Conservation (phyloP, 2,113 vertebrate species). For the Centrocercus urophasianus region DNA sequence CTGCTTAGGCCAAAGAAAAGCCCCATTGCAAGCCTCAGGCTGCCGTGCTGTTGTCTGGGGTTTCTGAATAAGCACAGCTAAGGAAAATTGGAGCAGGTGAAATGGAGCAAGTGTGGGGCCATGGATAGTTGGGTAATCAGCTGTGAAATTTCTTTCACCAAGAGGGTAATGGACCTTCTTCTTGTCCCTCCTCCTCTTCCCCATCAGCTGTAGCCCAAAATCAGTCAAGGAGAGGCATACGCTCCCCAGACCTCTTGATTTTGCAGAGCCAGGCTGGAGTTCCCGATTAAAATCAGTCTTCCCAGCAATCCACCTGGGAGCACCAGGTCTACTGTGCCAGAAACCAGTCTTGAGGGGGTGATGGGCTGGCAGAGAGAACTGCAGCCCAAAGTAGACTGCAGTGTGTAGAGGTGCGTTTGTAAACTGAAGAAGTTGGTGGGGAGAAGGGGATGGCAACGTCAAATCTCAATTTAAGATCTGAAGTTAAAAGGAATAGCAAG, state of each 20-base stretch:
- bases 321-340: background rate
- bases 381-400: background rate
- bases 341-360: background rate
- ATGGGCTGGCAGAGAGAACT: background rate
- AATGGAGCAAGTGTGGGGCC: slow-evolving; percentile 14
- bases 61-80: slow-evolving; percentile 40
- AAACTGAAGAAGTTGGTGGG: background rate
- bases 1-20: background rate
- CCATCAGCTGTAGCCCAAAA: background rate
- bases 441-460: background rate
- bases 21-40: background rate
- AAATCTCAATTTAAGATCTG: slow-evolving; percentile 12
- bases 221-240: background rate
- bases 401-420: background rate
- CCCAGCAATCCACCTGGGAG: background rate
- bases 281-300: background rate
- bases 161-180: background rate
- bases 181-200: background rate
- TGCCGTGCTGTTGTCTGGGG: background rate
- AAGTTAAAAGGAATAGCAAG: background rate
- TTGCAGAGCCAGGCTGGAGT: background rate
- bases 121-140: slow-evolving; percentile 1
- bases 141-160: background rate
- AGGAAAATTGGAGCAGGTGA: slow-evolving; percentile 13
- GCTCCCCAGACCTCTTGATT: background rate